phyloP scores from a whole-genome alignment of 2,113 vertebrate genomes.

The Amphiprion ocellaris region DNA sequence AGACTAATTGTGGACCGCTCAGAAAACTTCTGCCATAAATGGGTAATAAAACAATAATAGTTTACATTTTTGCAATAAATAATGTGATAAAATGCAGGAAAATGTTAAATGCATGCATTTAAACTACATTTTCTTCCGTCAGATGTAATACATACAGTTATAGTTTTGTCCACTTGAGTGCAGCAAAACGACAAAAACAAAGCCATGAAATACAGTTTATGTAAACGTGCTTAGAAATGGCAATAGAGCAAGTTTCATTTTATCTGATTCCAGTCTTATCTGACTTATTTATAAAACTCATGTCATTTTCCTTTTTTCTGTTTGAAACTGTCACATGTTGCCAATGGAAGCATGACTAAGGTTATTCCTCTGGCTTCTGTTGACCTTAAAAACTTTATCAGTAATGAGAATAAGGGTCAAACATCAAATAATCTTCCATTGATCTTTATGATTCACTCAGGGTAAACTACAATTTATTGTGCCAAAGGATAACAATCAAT shows the following conservation, averaged over 20 bases:
- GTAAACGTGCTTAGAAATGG: not conserved
- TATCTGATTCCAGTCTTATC: no score
- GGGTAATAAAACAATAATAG: no score
- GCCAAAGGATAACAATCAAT: not conserved
- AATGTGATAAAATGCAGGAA: no score
- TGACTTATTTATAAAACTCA: not conserved
- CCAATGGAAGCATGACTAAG: not conserved
- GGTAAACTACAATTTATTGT: not conserved
- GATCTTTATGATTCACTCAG: not conserved
- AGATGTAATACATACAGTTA: not conserved
- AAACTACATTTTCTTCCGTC: no score
- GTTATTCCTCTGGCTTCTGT: not conserved
- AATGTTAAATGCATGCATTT: not conserved
- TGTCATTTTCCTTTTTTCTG: not conserved
- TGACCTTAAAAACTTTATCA: not conserved
- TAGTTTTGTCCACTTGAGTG: conserved; percentile 50
- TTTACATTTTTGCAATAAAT: no score
- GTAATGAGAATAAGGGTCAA: not conserved
- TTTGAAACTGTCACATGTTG: no score
- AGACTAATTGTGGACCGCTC: no score
- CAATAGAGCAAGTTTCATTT: no score
- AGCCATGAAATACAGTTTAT: not conserved
- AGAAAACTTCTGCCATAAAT: no score
- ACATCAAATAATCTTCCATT: not conserved
- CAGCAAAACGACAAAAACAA: conserved; percentile 32